Evolutionary conservation across 2,797 vertebrate species (phyloP).

Genomic region (Enteromius treurensis): DNA sequence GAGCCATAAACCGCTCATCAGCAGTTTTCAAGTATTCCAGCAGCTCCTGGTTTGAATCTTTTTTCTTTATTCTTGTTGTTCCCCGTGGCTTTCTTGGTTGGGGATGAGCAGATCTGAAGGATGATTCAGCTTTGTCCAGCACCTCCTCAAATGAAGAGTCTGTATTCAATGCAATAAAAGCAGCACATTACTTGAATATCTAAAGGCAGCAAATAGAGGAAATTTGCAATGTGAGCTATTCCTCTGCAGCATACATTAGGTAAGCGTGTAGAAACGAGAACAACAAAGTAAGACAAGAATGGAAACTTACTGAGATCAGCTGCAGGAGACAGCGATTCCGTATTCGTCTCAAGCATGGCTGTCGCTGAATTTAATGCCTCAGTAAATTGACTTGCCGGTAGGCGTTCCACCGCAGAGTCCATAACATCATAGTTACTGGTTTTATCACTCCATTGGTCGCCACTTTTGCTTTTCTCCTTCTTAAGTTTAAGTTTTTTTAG

Average conservation of each 20-base stretch:
- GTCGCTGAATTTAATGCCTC: constrained; percentile 34
- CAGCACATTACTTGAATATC: neutral
- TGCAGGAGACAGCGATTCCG: neutral
- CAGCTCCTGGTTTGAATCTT: constrained; percentile 23
- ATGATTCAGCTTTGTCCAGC: constrained; percentile 15
- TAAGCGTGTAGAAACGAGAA: neutral
- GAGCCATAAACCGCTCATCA: constrained; percentile 26
- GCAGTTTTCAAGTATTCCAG: constrained; percentile 21
- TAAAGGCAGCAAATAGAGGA: neutral
- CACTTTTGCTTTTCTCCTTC: constrained; percentile 10
- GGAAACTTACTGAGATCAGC: neutral
- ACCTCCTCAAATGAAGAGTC: neutral
- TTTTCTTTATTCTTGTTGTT: neutral
- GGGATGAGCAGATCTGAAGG: neutral
- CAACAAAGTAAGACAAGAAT: neutral
- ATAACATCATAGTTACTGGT: neutral
- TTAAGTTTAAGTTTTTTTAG: constrained; percentile 33
- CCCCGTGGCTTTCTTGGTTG: neutral
- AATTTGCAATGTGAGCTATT: neutral
- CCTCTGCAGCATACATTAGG: neutral
- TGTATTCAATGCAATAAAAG: neutral
- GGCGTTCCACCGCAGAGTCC: neutral
- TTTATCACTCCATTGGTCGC: neutral
- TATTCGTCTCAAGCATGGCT: constrained; percentile 7
- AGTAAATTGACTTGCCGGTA: constrained; percentile 1